Conservation (phyloP, 2,797 vertebrate species). For the Oreonectes daqikongensis region DNA sequence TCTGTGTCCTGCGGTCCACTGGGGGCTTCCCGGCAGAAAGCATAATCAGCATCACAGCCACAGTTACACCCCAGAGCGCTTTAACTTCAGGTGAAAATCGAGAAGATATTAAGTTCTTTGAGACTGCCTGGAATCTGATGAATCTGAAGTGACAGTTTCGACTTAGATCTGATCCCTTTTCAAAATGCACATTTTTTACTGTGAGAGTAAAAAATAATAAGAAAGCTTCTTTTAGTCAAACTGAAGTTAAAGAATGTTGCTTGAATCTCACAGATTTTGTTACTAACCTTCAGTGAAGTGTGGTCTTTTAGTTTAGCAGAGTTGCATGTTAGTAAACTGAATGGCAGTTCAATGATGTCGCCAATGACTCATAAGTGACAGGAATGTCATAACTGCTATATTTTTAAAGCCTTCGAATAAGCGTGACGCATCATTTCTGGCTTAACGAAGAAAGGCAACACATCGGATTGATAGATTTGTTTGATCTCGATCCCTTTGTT, state of each 20-base stretch:
- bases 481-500: conserved; percentile 25
- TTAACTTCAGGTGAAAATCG: background rate
- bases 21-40: conserved; percentile 42
- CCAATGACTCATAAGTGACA: background rate
- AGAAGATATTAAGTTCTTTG: conserved; percentile 13
- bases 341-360: conserved; percentile 14
- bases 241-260: background rate
- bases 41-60: conserved; percentile 44
- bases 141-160: conserved; percentile 2
- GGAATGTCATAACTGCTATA: conserved; percentile 24
- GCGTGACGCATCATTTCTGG: conserved; percentile 47
- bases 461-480: conserved; percentile 19
- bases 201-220: too few species aligned
- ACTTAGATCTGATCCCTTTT: background rate
- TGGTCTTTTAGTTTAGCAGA: background rate
- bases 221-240: background rate
- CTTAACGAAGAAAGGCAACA: conserved; percentile 35
- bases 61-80: background rate
- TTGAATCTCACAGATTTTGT: background rate
- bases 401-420: conserved; percentile 34
- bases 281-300: background rate
- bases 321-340: background rate
- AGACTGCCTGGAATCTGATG: background rate
- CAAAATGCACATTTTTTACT: background rate
- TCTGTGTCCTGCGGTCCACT: conserved; percentile 36